Evolutionary conservation across 2,888 invertebrate species (phyloP), one percentile per base, ranked within the genome.

Genomic region (Neoascia interrupta): DNA sequence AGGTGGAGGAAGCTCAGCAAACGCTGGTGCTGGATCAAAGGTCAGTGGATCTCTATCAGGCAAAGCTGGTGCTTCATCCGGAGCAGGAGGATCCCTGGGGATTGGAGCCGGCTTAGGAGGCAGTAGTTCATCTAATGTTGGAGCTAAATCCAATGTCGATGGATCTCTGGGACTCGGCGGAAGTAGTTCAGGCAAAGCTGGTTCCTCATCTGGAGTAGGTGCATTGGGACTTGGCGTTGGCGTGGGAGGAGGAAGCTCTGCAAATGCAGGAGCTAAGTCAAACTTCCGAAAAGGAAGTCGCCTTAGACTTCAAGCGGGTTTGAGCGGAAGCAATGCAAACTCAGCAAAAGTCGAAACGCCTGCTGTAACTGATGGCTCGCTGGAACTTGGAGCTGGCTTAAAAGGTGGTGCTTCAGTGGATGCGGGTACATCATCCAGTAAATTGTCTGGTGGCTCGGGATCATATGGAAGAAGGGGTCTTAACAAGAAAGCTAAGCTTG

Each of bases 1-100:
- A 5, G 47, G 31, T 19, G 53, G 18, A 10, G 51, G 41, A n/a
- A n/a, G n/a, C n/a, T 28, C 34, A 1, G 31, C 36, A 5, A 74
- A 70, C 8, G 18, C 54, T 31, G 72, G 54, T 51, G 51, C 37
- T 0, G 51, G 58, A 1, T 34, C 39, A 16, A 69, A 61, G 6
- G 39, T 53, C 2, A 8, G 6, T 0, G 36, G 36, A 15, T 36
- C 36, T 0, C n/a, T 49, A 23, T 36, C 49, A 6, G 53, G 21
- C 11, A 26, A 45, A 5, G 13, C 13, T 10, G 51, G 63, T 23
- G 23, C 6, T 1, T 8, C 2, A n/a, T 51, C 34, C 8, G 51
- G 21, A 4, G 8, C 16, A 6, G 21, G 53, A 15, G 13, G 21
- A 15, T n/a, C n/a, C n/a, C n/a, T n/a, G n/a, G n/a, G 39, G 10